Evolutionary conservation across 2,888 invertebrate genomes (phyloP).

Genomic region (Unio pictorum): DNA sequence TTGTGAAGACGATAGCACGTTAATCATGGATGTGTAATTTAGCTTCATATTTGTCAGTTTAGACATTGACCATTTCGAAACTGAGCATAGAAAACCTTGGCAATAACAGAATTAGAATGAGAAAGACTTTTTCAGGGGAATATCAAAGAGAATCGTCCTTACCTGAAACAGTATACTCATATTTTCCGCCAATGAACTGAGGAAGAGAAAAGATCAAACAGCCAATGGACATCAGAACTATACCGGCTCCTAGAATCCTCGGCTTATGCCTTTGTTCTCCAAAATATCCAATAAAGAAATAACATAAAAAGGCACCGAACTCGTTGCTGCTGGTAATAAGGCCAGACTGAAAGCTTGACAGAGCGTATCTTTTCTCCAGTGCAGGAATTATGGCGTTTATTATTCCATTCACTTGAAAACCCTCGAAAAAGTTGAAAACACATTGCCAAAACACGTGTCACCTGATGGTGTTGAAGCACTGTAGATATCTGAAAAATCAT

Average conservation of each 20-base stretch:
- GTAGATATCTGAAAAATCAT: constrained; percentile 33
- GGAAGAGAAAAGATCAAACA: constrained; percentile 48
- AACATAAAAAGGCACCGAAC: constrained; percentile 39
- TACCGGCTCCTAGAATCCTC: constrained; percentile 38
- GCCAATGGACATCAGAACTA: constrained; percentile 42
- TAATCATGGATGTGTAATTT: too few species aligned
- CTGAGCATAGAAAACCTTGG: too few species aligned
- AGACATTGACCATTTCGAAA: too few species aligned
- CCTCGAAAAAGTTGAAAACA: constrained; percentile 44
- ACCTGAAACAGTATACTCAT: constrained; percentile 45
- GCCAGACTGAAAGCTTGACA: constrained; percentile 39
- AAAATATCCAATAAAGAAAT: constrained; percentile 39
- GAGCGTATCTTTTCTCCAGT: constrained; percentile 44
- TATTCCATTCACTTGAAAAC: constrained; percentile 50
- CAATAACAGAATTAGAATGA: too few species aligned
- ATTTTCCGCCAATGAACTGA: constrained; percentile 41
- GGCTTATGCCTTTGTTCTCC: constrained; percentile 46
- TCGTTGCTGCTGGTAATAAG: constrained; percentile 47
- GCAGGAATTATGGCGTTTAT: constrained; percentile 47
- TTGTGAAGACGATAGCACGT: too few species aligned
- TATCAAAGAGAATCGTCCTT: neutral
- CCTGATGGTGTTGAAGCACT: constrained; percentile 38
- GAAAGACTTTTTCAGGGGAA: too few species aligned
- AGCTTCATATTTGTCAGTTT: too few species aligned
- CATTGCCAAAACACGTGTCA: constrained; percentile 46